Base-by-base conservation (phyloP, 1,140 invertebrate genomes). In the Pseudomyrmex pallidus region DNA sequence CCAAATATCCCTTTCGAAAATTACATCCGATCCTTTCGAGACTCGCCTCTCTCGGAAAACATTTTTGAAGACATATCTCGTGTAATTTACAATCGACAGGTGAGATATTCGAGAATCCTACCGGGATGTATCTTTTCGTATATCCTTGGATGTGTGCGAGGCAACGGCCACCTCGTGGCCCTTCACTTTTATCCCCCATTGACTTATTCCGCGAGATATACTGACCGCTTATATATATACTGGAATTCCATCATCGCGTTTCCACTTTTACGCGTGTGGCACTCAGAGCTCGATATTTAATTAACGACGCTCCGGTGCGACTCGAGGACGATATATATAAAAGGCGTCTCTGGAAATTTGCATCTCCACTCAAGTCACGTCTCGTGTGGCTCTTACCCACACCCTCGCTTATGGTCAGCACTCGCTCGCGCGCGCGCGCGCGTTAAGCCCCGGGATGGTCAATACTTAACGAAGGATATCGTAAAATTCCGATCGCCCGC, bases 401-500 rank as follows among this genome's bases (percentile, higher is more conserved):
- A 54, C 54, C 50, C 70, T 84, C 63, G 70, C 82, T 74, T 63
- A 87, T 64, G 67, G 70, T 67, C 76, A 61, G 35, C 35, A 7
- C 35, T 35, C 35, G 35, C 35, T 35, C 35, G 1, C 35, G 4
- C 64, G 35, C 72, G 59, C 84, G 63, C 52, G 63, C 67, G 54
- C 56, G 61, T 82, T 66, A 72, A 82, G 52, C 17, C 48, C 48
- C 56, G 50, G 35, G 35, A 56, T 64, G 70, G 72, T 82, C 59
- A 80, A 80, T 80, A 80, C 76, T 70, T 78, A 78, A 70, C 52
- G 64, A 78, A 85, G 66, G 68, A 64, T 22, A 68, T 67, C 64
- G 50, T 86, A 87, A 87, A 87, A 83, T 57, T 70, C 67, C 52
- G 74, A 73, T 84, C 76, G 76, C 56, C 35, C 56, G 57, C 13